Percentiles rank a stretch among this genome's conserved stretches.
Evolutionary conservation across 2,113 vertebrate species (phyloP).

Genomic region (Sitta europaea): DNA sequence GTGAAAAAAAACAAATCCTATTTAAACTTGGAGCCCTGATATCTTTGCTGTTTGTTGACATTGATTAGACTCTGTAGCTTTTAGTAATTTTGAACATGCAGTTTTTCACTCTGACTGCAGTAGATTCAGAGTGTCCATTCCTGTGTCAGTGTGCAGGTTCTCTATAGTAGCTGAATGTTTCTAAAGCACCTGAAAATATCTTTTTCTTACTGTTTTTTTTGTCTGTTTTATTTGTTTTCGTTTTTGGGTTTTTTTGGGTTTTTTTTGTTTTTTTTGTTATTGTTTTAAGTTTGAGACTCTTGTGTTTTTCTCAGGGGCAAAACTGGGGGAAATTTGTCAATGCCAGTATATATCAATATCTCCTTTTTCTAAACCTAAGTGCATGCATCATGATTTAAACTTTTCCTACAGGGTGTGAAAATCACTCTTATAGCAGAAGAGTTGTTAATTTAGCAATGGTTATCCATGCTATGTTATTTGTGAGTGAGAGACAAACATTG

Average conservation of each 20-base stretch:
- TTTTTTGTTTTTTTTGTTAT: too few relatives aligned
- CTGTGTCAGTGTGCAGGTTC: not conserved
- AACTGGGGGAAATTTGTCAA: not conserved
- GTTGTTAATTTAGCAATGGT: not conserved
- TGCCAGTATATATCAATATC: accelerated
- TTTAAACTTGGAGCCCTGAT: not conserved
- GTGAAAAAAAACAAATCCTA: not conserved
- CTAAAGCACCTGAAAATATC: not conserved
- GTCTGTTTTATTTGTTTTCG: too few relatives aligned
- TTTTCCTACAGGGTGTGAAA: not conserved
- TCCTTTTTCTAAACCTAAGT: not conserved
- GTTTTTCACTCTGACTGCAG: not conserved
- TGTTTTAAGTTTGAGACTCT: not conserved
- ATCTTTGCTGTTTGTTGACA: not conserved
- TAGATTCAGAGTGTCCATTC: not conserved
- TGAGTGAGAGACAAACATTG: not conserved
- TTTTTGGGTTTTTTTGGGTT: too few relatives aligned
- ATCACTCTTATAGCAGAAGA: not conserved
- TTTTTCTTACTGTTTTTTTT: not conserved
- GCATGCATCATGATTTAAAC: not conserved
- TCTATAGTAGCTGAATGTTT: not conserved
- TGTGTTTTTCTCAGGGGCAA: not conserved
- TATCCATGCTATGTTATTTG: not conserved
- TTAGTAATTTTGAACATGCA: not conserved
- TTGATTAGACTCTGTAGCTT: not conserved